A percentile compares a stretch with the other conserved stretches of the same genome.
Evolutionary conservation across 2,888 invertebrate species (phyloP).

Genomic region (Nesidiocoris tenuis): DNA sequence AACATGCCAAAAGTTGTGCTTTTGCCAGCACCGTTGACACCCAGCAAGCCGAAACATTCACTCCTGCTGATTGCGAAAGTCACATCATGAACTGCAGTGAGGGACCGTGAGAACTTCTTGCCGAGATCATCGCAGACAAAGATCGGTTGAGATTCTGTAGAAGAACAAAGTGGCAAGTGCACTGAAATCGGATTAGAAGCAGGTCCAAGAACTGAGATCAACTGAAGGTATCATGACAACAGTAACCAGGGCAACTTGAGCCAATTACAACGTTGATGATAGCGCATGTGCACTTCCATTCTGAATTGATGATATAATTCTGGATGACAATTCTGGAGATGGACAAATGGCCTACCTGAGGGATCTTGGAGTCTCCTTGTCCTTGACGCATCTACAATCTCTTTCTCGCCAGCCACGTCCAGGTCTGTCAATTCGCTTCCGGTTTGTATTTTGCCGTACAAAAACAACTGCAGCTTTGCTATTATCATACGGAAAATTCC

Average conservation of each 20-base stretch:
- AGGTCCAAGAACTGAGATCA: not conserved
- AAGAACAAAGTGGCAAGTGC: constrained; percentile 2
- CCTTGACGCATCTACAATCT: constrained; percentile 52
- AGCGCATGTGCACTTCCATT: too few species aligned
- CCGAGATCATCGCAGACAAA: constrained; percentile 37
- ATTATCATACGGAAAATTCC: constrained; percentile 8
- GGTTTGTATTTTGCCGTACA: constrained; percentile 6
- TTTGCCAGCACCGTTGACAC: constrained; percentile 61
- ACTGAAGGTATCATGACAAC: too few species aligned
- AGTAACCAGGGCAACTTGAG: too few species aligned
- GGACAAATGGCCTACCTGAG: not conserved
- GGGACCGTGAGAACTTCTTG: constrained; percentile 37
- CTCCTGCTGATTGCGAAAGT: constrained; percentile 64
- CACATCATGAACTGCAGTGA: constrained; percentile 65
- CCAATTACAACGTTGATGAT: too few species aligned
- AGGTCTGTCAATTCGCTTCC: constrained; percentile 43
- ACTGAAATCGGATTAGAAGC: not conserved
- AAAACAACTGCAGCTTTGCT: not conserved
- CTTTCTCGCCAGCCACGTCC: constrained; percentile 55
- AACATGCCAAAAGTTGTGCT: constrained; percentile 61
- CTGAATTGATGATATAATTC: too few species aligned
- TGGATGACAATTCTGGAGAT: too few species aligned
- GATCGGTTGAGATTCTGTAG: constrained; percentile 9
- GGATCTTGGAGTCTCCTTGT: not conserved
- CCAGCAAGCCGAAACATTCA: constrained; percentile 57